Base-by-base conservation (phyloP, 35 echinoderm and acorn worm species). In the Eucidaris tribuloides region DNA sequence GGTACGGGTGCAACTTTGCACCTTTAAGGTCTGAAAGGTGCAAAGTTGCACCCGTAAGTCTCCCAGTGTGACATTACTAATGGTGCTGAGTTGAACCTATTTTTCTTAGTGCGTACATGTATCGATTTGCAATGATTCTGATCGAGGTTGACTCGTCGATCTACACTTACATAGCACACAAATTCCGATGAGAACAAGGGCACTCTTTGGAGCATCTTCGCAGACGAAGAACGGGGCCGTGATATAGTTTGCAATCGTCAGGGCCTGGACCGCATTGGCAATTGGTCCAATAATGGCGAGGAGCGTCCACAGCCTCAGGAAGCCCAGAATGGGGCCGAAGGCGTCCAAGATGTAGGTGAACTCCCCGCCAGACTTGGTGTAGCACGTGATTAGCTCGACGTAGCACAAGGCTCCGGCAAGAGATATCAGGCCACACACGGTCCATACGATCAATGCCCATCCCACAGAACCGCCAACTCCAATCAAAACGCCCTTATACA, bases 321-420 rank as follows among this genome's bases (percentile, higher is more conserved):
- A 86, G 35, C 71, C 65, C 1, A 43, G 34, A 20, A 92, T 45
- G 6, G 85, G 94, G 1, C 94, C 94, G 41, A 97, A 97, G 18
- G 84, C 94, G 60, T 97, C 89, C 50, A 87, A 52, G 13, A 96
- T 29, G 52, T 84, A 97, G 6, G 85, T 89, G 62, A 76, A 92
- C 38, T 97, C 89, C 14, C 94, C 94, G 13, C 89, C 94, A 4
- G 94, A 97, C 71, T 97, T 97, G 2, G 80, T 44, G 57, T 92
- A 97, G 3, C 72, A 82, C 3, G 84, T 65, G 18, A 80, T 85
- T 5, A 97, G 81, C 30, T 97, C 94, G 1, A 86, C 84, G 79
- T 91, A 97, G 44, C 94, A 85, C 4, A 97, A 82, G 38, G 88
- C 94, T 15, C 94, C 89, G 6, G 83, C 28, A 15, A 87, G 44